Evolutionary conservation across 2,113 vertebrate species (phyloP), one percentile per base, ranked within the genome.

Genomic region (Rhagologus leucostigma): DNA sequence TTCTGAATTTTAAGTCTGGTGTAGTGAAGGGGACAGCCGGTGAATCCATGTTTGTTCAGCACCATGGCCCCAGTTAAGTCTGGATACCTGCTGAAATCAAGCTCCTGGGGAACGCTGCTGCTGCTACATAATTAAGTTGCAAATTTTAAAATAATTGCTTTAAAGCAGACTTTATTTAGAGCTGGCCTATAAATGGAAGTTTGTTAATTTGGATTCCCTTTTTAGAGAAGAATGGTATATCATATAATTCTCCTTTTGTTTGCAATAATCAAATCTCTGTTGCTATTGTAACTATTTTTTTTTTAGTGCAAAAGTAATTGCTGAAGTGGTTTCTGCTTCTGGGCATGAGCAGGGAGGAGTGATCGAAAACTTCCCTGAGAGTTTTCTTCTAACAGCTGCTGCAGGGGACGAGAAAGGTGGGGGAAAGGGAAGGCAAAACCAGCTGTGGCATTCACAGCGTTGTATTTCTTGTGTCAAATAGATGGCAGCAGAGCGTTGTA

Each of bases 401-500:
- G 88, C 35, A 71, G 21, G 41, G 52, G 16, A 85, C 55, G 49
- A 46, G 53, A 42, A 39, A 53, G 39, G 64, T 87, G 44, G 49
- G 59, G 71, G 32, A 53, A 86, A 83, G 29, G 18, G 52, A 77
- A 84, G 22, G 35, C 67, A 69, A 67, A 80, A 13, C 41, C 59
- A 6, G 68, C 50, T 53, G 70, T 14, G 8, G 29, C 33, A 7
- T 35, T 52, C 3, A 1, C n/a, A 15, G 67, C 27, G 97, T 71
- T 85, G 84, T 98, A 81, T 97, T 96, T 68, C 77, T 92, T 91
- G 87, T 78, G 80, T 96, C 96, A 97, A 94, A 97, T 98, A 99
- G 99, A 98, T 99, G 99, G 99, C 99, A 99, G 98, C 98, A 99
- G 98, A 99, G 98, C 95, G 98, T 98, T 97, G 81, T 94, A 73